Evolutionary conservation across 2,797 vertebrate genomes (phyloP).

Genomic region (Eptatretus atami): DNA sequence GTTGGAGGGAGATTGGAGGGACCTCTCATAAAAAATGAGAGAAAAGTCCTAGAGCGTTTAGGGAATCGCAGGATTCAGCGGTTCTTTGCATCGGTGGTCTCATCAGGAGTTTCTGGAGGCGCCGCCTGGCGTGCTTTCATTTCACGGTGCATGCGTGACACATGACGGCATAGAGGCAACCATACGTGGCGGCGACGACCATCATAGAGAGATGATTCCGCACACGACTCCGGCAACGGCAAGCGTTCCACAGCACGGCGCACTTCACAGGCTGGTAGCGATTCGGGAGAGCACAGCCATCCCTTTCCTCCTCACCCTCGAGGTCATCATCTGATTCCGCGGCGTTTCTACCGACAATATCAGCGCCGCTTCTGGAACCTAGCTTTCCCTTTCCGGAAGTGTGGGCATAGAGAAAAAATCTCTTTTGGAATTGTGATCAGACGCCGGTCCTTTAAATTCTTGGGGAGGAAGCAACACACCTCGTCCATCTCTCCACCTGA

Average conservation of each 20-base stretch:
- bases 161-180: constrained; percentile 85
- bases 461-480: constrained; percentile 67
- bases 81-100: constrained; percentile 23
- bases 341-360: constrained; percentile 10
- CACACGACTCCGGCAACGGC: constrained; percentile 86
- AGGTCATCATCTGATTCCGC: constrained; percentile 19
- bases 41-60: not conserved
- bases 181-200: constrained; percentile 81
- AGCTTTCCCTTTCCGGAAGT: constrained; percentile 17
- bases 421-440: constrained; percentile 73
- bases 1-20: too few relatives aligned
- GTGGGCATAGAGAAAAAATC: constrained; percentile 71
- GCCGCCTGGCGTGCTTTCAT: constrained; percentile 81
- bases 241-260: constrained; percentile 71
- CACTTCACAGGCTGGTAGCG: constrained; percentile 61
- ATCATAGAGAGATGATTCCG: constrained; percentile 96
- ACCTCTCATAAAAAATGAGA: too few relatives aligned
- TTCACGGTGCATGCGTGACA: constrained; percentile 95
- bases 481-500: constrained; percentile 43
- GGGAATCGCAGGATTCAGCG: not conserved
- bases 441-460: constrained; percentile 76
- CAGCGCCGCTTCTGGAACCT: not conserved
- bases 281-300: constrained; percentile 12
- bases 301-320: constrained; percentile 9
- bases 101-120: constrained; percentile 48